These are phyloP conservation scores for Taurulus bubalis DNA, from an alignment of 2,113 vertebrate species.

Conservation along the genomic window DNA sequence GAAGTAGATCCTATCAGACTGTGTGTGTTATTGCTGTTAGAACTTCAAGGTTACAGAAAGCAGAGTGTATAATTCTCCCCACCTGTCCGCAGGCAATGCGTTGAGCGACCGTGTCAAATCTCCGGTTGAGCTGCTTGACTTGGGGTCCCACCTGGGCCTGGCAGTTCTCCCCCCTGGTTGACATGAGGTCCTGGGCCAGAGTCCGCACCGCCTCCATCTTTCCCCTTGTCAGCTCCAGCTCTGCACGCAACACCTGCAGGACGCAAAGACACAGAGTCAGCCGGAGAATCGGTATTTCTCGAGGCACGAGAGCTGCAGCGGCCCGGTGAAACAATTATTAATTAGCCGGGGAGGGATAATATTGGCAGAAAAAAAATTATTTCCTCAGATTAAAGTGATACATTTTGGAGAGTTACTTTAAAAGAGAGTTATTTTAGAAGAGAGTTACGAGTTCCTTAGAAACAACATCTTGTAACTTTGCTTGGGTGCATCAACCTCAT, in stretches of 20 bases:
- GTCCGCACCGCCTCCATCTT: conserved; percentile 90
- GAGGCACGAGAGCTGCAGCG: background rate
- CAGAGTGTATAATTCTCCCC: conserved; percentile 36
- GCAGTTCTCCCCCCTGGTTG: conserved; percentile 92
- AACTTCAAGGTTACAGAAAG: background rate
- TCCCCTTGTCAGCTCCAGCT: conserved; percentile 90
- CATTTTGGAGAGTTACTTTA: background rate
- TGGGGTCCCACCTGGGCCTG: conserved; percentile 91
- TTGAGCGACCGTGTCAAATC: conserved; percentile 87
- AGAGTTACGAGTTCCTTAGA: too few relatives aligned
- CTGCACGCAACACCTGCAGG: conserved; percentile 89
- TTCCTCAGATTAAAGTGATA: background rate
- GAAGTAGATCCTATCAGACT: background rate
- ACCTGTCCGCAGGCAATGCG: conserved; percentile 93
- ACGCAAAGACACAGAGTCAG: background rate
- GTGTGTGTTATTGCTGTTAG: background rate
- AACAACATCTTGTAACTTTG: too few relatives aligned
- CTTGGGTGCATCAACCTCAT: background rate
- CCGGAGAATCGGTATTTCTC: background rate
- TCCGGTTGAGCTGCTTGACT: conserved; percentile 90
- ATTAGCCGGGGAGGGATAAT: too few relatives aligned
- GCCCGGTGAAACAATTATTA: background rate
- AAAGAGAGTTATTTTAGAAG: background rate
- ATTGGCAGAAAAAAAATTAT: too few relatives aligned
- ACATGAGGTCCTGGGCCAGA: conserved; percentile 91